Conservation (phyloP, 2,888 invertebrate species). For the Petrolisthes manimaculis region DNA sequence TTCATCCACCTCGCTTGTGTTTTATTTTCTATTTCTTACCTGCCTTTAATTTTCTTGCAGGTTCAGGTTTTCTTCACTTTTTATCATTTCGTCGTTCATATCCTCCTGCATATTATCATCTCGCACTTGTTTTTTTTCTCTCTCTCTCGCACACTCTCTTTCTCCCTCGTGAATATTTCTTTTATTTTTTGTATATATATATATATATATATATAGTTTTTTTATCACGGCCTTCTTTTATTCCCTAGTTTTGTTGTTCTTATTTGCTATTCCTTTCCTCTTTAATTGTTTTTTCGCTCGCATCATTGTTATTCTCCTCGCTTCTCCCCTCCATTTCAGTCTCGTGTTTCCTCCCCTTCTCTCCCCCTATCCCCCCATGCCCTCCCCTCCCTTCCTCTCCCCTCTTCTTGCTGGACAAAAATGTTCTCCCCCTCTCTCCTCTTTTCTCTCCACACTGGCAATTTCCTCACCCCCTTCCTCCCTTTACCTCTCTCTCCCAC, state of each 20-base stretch:
- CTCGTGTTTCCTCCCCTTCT: background rate
- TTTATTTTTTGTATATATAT: background rate
- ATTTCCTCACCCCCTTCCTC: background rate
- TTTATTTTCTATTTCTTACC: background rate
- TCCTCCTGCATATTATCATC: background rate
- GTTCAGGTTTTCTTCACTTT: too few species aligned
- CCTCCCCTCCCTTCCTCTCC: background rate
- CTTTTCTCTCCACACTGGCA: constrained; percentile 5
- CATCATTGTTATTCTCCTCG: background rate
- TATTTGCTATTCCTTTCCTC: background rate
- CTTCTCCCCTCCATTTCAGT: background rate
- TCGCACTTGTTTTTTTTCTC: background rate
- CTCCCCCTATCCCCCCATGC: background rate
- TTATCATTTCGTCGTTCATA: background rate
- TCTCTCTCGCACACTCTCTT: background rate
- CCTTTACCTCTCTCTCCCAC: background rate
- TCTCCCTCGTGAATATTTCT: background rate
- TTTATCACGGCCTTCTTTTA: background rate
- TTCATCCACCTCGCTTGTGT: background rate
- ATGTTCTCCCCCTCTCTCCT: background rate
- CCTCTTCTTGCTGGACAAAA: background rate
- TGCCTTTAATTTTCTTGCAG: background rate
- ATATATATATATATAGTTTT: too few species aligned
- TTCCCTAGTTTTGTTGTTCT: too few species aligned
- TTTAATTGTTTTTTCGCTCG: background rate